Conservation (phyloP, 1,140 invertebrate genomes). For the Agrypnia vestita region DNA sequence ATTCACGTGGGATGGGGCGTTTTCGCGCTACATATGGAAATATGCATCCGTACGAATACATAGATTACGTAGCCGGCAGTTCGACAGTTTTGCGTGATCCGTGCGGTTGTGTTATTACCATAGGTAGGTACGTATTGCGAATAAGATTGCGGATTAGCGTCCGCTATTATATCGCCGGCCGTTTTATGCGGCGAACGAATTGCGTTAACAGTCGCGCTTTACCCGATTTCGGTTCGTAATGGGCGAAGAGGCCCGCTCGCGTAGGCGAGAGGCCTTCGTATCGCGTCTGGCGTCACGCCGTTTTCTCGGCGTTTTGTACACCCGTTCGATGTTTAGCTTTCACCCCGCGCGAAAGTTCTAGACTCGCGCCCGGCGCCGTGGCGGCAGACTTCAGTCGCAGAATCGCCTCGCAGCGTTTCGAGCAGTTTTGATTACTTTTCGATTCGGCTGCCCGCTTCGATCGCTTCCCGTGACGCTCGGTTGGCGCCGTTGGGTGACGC, state of each 20-base stretch:
- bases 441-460: neutral
- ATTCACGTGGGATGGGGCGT: constrained; percentile 8
- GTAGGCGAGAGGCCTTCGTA: neutral
- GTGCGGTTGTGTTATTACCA: neutral
- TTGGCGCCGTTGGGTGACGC: neutral
- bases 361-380: constrained; percentile 7
- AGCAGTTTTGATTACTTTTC: constrained; percentile 20
- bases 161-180: too few species aligned
- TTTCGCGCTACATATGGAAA: neutral
- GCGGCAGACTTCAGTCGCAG: neutral
- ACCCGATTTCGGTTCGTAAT: too few species aligned
- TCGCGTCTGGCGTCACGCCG: neutral
- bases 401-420: neutral
- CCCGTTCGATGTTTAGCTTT: constrained; percentile 17
- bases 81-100: neutral
- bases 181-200: too few species aligned
- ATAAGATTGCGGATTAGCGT: too few species aligned
- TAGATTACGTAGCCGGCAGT: neutral
- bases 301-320: constrained; percentile 3
- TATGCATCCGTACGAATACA: neutral
- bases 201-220: too few species aligned
- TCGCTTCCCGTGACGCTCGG: neutral
- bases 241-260: too few species aligned
- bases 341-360: constrained; percentile 28
- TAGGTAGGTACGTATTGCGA: too few species aligned